phyloP scores from a whole-genome alignment of 2,888 invertebrate genomes.

The Lymantria dispar region DNA sequence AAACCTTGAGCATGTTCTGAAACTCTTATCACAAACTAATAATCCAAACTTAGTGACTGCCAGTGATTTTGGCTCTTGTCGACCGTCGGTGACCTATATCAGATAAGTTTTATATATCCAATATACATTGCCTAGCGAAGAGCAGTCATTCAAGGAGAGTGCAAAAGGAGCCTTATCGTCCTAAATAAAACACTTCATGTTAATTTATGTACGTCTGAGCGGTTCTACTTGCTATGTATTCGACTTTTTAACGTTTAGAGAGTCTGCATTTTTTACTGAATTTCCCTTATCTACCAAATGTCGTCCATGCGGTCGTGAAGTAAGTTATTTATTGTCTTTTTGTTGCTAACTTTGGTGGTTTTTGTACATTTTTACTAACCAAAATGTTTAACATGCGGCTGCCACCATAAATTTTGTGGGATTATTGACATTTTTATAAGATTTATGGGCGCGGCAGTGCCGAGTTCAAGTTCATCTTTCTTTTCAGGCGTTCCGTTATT shows the following conservation, averaged over 20 bases:
- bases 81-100: conserved; percentile 62
- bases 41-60: conserved; percentile 53
- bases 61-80: conserved; percentile 66
- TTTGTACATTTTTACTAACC: conserved; percentile 25
- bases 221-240: conserved; percentile 35
- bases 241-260: conserved; percentile 29
- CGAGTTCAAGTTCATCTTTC: conserved; percentile 19
- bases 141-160: conserved; percentile 31
- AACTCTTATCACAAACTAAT: conserved; percentile 57
- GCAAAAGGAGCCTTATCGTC: conserved; percentile 63
- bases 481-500: conserved; percentile 1
- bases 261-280: conserved; percentile 42
- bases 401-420: conserved; percentile 36
- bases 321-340: conserved; percentile 41
- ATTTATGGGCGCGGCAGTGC: conserved; percentile 18
- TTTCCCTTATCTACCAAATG: conserved; percentile 46
- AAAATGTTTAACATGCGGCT: conserved; percentile 33
- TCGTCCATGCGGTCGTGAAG: conserved; percentile 32
- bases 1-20: conserved; percentile 8
- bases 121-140: conserved; percentile 45
- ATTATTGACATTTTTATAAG: conserved; percentile 38
- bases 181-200: conserved; percentile 65
- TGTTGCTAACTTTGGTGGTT: conserved; percentile 27
- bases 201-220: conserved; percentile 61
- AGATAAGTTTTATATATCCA: conserved; percentile 71